A percentile compares a stretch with the other conserved stretches of the same genome.
Evolutionary conservation across 1,140 invertebrate genomes (phyloP).

Genomic region (Argopecten irradians): DNA sequence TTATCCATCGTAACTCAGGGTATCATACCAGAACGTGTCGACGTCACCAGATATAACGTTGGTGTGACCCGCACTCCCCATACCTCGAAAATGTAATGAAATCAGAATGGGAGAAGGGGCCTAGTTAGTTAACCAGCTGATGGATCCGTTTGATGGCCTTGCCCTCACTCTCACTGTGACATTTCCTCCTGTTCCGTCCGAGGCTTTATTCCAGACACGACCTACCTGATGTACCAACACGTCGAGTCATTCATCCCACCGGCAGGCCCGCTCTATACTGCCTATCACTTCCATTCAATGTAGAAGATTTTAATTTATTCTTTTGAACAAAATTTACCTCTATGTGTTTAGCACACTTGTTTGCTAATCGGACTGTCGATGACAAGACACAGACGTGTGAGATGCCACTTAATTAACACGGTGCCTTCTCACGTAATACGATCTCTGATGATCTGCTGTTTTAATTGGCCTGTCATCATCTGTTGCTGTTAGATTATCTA

Average conservation of each 20-base stretch:
- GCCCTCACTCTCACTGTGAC: neutral
- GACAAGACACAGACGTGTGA: neutral
- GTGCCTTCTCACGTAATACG: neutral
- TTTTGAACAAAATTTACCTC: neutral
- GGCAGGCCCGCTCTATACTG: neutral
- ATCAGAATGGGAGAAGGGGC: neutral
- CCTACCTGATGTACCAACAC: neutral
- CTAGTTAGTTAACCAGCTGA: neutral
- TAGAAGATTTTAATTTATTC: neutral
- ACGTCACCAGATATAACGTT: neutral
- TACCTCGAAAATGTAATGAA: neutral
- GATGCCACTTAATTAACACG: neutral
- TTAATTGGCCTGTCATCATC: neutral
- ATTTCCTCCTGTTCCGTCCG: neutral
- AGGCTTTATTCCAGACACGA: neutral
- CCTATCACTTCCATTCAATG: neutral
- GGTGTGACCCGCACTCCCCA: neutral
- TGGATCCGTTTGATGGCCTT: neutral
- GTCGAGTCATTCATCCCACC: neutral
- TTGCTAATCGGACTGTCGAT: neutral
- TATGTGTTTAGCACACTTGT: neutral
- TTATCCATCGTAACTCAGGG: neutral
- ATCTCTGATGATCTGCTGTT: neutral
- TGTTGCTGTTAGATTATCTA: neutral
- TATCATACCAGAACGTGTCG: neutral